Percentiles rank a stretch among this genome's conserved stretches.
These are phyloP conservation scores for Napeogenes inachia DNA, from an alignment of 2,888 invertebrate genomes.

Conservation along the genomic window DNA sequence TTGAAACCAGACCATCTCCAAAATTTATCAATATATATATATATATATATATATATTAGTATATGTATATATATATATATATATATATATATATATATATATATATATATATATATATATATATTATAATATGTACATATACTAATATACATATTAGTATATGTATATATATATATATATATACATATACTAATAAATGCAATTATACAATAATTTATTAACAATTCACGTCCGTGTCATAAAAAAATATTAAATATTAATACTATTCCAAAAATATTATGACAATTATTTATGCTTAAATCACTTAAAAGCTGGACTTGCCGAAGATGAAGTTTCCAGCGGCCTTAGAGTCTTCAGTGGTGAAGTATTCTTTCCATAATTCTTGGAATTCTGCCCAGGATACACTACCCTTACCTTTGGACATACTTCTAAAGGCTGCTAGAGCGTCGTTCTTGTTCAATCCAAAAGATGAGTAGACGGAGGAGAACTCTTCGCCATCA, in stretches of 20 bases:
- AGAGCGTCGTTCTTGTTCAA: conserved; percentile 84
- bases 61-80: no score
- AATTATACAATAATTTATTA: not conserved
- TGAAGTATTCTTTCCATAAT: conserved; percentile 91
- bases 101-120: no score
- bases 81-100: no score
- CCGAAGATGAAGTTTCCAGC: conserved; percentile 93
- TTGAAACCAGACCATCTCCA: no score
- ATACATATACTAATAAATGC: not conserved
- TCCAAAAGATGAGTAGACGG: conserved; percentile 88
- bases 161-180: no score
- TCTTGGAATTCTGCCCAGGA: conserved; percentile 85
- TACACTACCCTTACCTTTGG: conserved; percentile 84
- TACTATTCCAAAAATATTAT: not conserved
- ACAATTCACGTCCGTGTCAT: not conserved
- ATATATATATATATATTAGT: no score
- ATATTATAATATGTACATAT: no score
- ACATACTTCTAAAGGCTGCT: conserved; percentile 87
- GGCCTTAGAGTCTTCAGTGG: conserved; percentile 85
- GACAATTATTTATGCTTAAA: not conserved
- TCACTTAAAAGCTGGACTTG: conserved; percentile 81
- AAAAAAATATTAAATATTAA: not conserved
- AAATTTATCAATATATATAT: no score
- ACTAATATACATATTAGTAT: no score
- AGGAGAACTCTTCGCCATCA: conserved; percentile 88